Evolutionary conservation across 64 coral and sea anemone species (phyloP), one percentile per base, ranked within the genome.

Genomic region (Montipora capricornis): DNA sequence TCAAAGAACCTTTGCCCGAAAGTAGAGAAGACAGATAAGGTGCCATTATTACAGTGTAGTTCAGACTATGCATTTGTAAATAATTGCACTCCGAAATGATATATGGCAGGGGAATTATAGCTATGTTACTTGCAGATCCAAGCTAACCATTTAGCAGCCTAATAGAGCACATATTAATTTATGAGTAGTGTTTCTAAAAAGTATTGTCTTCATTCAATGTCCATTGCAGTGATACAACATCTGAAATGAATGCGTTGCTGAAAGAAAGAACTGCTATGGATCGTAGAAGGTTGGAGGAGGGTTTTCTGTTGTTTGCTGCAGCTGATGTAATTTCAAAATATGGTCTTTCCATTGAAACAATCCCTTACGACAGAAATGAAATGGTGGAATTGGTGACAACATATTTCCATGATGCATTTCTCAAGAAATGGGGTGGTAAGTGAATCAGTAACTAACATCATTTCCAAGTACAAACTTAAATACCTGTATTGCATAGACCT

Each of bases 281-380:
- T 78, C 68, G 87, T 19, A 57, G 93, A 71, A 83, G 93, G 73
- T 81, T 95, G 19, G 93, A 95, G 82, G 81, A 95, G 55, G 93
- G 53, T 62, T 95, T 90, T 90, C 15, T 95, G 29, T 90, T 95
- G 8, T 90, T 70, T 87, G 71, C 88, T 2, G 49, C 80, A 15
- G 20, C 79, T 47, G 81, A 90, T 20, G 61, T 84, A 4, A 13
- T 90, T 16, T 6, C 52, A 46, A 90, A 90, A 11, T 74, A 85
- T 86, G 8, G 52, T 5, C 55, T 95, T 17, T 14, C 89, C 12
- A 52, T 86, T 11, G 71, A 57, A 48, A n/a, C 22, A 51, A 67
- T 80, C 10, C 80, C 93, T 19, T 90, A 47, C 78, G 75, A 95
- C 14, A 62, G 81, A 44, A 86, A 90, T 77, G 16, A 47, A 48